Percentiles rank a stretch among this genome's conserved stretches.
These are phyloP conservation scores for Masticophis lateralis DNA, from an alignment of 2,797 vertebrate species.

Conservation along the genomic window DNA sequence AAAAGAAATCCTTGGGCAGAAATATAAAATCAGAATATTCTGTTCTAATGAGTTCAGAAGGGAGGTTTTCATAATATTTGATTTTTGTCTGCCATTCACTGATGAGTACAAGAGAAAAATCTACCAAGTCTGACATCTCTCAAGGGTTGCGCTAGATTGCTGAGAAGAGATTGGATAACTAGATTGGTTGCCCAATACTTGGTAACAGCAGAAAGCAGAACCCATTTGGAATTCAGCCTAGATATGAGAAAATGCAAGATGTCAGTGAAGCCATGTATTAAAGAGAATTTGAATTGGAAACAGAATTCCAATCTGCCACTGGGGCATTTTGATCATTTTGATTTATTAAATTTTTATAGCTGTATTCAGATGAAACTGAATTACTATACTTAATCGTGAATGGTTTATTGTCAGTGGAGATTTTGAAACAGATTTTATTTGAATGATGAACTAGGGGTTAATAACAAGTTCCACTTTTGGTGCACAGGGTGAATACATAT, in stretches of 20 bases:
- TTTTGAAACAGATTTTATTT: conserved; percentile 42
- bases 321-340: conserved; percentile 81
- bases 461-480: conserved; percentile 45
- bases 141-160: conserved; percentile 61
- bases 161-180: conserved; percentile 65
- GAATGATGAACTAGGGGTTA: conserved; percentile 55
- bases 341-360: conserved; percentile 81
- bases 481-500: conserved; percentile 22
- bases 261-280: conserved; percentile 76
- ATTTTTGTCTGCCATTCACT: conserved; percentile 59
- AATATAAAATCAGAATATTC: conserved; percentile 33
- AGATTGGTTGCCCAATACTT: conserved; percentile 56
- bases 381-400: conserved; percentile 70
- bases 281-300: conserved; percentile 79
- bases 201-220: conserved; percentile 69
- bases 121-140: conserved; percentile 65
- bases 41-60: neutral
- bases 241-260: conserved; percentile 67
- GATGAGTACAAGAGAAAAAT: conserved; percentile 50
- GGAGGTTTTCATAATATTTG: conserved; percentile 68
- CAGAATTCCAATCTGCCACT: conserved; percentile 73
- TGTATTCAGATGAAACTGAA: conserved; percentile 72
- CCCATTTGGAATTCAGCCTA: conserved; percentile 72
- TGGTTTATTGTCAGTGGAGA: conserved; percentile 62
- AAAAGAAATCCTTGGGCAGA: conserved; percentile 15